Conservation (phyloP, 2,113 vertebrate species). For the Calyptommatus sinebrachiatus region DNA sequence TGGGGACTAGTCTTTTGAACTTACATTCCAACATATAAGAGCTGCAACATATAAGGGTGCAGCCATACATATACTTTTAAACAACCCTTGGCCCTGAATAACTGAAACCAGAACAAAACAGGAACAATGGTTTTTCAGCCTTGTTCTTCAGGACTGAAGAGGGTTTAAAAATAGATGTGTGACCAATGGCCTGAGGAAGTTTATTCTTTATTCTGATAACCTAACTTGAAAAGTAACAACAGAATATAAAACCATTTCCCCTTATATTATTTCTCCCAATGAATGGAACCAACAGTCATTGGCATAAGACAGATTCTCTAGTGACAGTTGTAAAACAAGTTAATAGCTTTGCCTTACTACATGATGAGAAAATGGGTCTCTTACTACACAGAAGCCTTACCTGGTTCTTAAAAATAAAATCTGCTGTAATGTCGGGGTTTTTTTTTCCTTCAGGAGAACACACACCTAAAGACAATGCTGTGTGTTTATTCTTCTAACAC, state of each 20-base stretch:
- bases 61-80: too few relatives aligned
- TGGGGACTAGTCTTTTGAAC: background rate
- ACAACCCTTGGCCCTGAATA: too few relatives aligned
- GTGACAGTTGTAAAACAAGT: slow-evolving; percentile 3
- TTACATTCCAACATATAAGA: background rate
- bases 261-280: background rate
- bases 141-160: too few relatives aligned
- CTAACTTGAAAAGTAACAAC: background rate
- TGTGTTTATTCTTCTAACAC: too few relatives aligned
- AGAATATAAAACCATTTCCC: background rate
- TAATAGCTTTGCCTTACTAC: slow-evolving; percentile 13
- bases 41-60: too few relatives aligned
- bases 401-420: too few relatives aligned
- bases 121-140: too few relatives aligned
- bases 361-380: background rate
- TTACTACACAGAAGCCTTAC: too few relatives aligned
- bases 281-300: background rate
- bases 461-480: too few relatives aligned
- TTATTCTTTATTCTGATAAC: background rate
- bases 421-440: too few relatives aligned
- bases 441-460: too few relatives aligned
- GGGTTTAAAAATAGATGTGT: background rate
- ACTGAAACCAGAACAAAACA: too few relatives aligned
- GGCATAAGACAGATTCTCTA: background rate
- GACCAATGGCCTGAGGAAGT: background rate